Evolutionary conservation across 2,888 invertebrate species (phyloP), one percentile per base, ranked within the genome.

Genomic region (Cosmia pyralina): DNA sequence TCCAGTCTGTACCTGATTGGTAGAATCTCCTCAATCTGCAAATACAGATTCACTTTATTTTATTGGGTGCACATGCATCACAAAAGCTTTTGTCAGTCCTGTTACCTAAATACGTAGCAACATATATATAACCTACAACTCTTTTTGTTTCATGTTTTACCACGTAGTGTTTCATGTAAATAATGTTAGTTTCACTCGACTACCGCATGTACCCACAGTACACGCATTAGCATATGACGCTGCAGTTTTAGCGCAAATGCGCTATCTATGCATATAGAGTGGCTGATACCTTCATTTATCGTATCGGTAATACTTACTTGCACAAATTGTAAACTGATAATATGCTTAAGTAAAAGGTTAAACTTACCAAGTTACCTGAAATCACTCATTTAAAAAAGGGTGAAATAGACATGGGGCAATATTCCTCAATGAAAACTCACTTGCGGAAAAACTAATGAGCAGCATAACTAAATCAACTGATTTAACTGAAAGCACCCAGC

Each of bases 151-250:
- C 41, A 6, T 59, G 22, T 60, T 53, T 60, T 53, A 6, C 38
- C 22, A 19, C 28, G 53, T 4, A 17, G n/a, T 48, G 44, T 55
- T 50, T 41, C 64, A 48, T 17, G 28, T 60, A 44, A 52, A 63
- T 75, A 62, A 11, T 15, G 13, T 13, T 6, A 52, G 55, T 67
- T 67, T 55, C 53, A 50, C 53, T 53, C 13, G 17, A 34, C 41
- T 73, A n/a, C 67, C 52, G 75, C 69, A 69, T 67, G 67, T 38
- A 28, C 15, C 11, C 28, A 55, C 10, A 55, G n/a, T 60, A 50
- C 50, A 50, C 50, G 53, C 34, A 82, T 79, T 79, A 75, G 59
- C 62, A 69, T 69, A 63, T 75, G 82, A 81, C 81, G 69, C 34
- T 69, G 81, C 82, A 75, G 53, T 65, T 82, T 28, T 69, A 41